phyloP scores from a whole-genome alignment of 2,113 vertebrate species.

The Grantiella picta region DNA sequence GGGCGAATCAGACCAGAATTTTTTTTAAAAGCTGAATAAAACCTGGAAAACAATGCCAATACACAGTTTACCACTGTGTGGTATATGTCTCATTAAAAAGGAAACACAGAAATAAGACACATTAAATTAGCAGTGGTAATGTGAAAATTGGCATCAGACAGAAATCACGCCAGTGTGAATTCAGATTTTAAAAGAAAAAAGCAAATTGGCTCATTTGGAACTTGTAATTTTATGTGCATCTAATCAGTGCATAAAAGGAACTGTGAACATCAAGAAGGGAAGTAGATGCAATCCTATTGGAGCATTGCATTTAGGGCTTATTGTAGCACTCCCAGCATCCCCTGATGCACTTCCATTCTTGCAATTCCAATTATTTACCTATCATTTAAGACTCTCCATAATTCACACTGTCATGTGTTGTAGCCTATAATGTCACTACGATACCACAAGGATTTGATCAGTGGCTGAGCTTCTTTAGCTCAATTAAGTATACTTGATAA shows the following conservation, averaged over 20 bases:
- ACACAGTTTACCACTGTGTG: background rate
- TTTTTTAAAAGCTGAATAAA: background rate
- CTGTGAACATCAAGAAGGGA: background rate
- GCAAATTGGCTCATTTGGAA: background rate
- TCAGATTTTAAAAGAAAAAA: background rate
- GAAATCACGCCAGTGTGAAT: background rate
- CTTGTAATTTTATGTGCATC: background rate
- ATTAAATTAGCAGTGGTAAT: background rate
- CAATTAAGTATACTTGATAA: conserved; percentile 53
- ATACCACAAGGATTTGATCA: conserved; percentile 34
- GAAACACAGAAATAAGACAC: background rate
- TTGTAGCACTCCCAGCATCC: background rate
- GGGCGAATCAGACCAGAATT: background rate
- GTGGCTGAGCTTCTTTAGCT: conserved; percentile 37
- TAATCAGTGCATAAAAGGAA: background rate
- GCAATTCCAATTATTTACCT: conserved; percentile 36
- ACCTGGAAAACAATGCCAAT: background rate
- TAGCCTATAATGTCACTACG: conserved; percentile 25
- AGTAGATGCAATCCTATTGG: rapidly evolving
- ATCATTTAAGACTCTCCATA: background rate
- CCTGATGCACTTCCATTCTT: background rate
- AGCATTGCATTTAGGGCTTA: background rate
- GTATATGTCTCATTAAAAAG: background rate
- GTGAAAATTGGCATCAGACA: background rate
- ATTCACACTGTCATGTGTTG: conserved; percentile 6